Conservation (phyloP, 2,888 invertebrate genomes). For the Athalia rosae region DNA sequence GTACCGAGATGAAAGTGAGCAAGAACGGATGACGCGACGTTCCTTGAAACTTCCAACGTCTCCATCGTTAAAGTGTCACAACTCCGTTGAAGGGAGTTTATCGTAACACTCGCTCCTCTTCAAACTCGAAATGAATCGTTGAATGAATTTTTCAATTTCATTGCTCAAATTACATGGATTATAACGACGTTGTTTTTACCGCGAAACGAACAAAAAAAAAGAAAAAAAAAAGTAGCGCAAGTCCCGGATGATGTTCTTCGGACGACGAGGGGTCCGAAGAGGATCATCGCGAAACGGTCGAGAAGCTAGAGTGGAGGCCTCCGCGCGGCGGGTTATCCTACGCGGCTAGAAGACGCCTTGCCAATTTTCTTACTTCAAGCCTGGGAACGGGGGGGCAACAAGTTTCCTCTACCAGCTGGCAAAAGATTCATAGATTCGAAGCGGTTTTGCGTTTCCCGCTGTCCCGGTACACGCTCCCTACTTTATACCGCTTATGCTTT, state of each 20-base stretch:
- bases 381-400: conserved; percentile 47
- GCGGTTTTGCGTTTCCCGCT: conserved; percentile 34
- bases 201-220: not conserved
- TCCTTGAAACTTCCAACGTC: not conserved
- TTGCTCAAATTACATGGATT: conserved; percentile 26
- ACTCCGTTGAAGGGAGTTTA: conserved; percentile 15
- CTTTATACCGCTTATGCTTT: conserved; percentile 22
- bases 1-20: conserved; percentile 32
- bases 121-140: not conserved
- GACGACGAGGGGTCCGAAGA: not conserved
- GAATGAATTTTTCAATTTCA: too few species aligned
- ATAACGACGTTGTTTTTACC: conserved; percentile 40
- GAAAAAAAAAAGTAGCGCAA: not conserved
- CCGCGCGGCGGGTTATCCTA: conserved; percentile 34
- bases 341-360: conserved; percentile 38
- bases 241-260: conserved; percentile 7
- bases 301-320: conserved; percentile 12
- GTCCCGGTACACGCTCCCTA: not conserved
- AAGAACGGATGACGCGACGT: conserved; percentile 27
- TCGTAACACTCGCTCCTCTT: conserved; percentile 1
- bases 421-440: conserved; percentile 22
- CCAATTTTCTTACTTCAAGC: conserved; percentile 51
- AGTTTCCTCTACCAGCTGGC: conserved; percentile 27
- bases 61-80: conserved; percentile 34
- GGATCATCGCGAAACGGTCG: conserved; percentile 38